Base-by-base conservation (phyloP, 1,140 invertebrate genomes). In the Drosophila pandora region DNA sequence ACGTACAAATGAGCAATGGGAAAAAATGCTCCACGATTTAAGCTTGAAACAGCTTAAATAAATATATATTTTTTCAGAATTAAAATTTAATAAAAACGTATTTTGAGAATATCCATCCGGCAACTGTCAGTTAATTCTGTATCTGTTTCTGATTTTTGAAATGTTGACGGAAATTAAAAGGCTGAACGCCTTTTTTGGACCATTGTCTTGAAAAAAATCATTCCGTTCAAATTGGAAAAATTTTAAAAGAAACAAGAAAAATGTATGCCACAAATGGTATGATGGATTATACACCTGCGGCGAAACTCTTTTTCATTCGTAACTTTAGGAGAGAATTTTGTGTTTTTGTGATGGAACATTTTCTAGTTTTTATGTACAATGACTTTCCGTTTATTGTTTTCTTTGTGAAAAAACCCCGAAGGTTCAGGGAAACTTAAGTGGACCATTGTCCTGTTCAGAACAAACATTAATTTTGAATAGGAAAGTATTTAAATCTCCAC, bases 241-340 rank as follows among this genome's bases (percentile, higher is more conserved):
- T 54, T 43, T 65, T 70, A 60, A 82, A 63, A 58, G 45, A 12
- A 53, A 56, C 45, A 53, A 6, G 57, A 76, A 50, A 83, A 73
- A 79, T 72, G 22, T 52, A 45, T 63, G 62, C 52, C 76, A 84
- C 62, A 68, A 56, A 45, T 41, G 57, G 62, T 17, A 76, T 77
- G 81, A 80, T 61, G 72, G 83, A 84, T 74, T 85, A 77, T 80
- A 84, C 80, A 85, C 81, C 73, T 78, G 55, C 47, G 47, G 47
- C 60, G 47, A 25, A 28, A 52, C 30, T 53, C 34, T 64, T 67
- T 53, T 67, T 34, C 63, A 53, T 67, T 64, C 63, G 64, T 41
- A 64, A 65, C 48, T 65, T 23, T 4, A 22, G 23, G 34, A 54
- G 21, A 41, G 13, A 25, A 45, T 49, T 47, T 49, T 12, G 7